Conservation (phyloP, 2,797 vertebrate species). For the Melanotaenia nigrans region DNA sequence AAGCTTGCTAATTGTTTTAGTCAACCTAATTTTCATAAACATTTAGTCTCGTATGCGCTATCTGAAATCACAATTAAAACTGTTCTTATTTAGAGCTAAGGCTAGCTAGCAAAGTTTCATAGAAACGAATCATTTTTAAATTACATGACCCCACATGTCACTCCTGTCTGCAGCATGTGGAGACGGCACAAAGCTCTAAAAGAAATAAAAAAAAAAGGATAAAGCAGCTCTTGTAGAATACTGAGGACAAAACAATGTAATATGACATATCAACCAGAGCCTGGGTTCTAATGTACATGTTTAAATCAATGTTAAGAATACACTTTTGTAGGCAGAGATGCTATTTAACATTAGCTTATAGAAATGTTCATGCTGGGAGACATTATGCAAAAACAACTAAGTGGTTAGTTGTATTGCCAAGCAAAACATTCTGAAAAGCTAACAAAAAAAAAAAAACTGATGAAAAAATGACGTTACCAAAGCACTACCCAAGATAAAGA, state of each 20-base stretch:
- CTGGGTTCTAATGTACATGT: neutral
- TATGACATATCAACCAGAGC: neutral
- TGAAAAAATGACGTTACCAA: conserved; percentile 22
- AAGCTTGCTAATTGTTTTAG: neutral
- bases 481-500: conserved; percentile 19
- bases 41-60: neutral
- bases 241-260: conserved; percentile 6
- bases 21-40: neutral
- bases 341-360: neutral
- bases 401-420: conserved; percentile 10
- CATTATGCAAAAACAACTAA: neutral
- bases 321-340: conserved; percentile 1
- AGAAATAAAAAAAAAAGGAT: neutral
- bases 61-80: conserved; percentile 10
- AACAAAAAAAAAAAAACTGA: conserved; percentile 24
- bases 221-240: neutral
- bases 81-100: conserved; percentile 6
- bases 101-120: neutral
- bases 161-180: neutral
- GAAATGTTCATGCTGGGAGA: conserved; percentile 3
- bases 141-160: neutral
- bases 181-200: neutral
- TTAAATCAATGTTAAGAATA: conserved; percentile 22
- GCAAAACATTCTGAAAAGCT: conserved; percentile 26
- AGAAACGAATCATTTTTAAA: neutral